These are phyloP conservation scores for Periophthalmus magnuspinnatus DNA, from an alignment of 2,797 vertebrate genomes.

Conservation along the genomic window DNA sequence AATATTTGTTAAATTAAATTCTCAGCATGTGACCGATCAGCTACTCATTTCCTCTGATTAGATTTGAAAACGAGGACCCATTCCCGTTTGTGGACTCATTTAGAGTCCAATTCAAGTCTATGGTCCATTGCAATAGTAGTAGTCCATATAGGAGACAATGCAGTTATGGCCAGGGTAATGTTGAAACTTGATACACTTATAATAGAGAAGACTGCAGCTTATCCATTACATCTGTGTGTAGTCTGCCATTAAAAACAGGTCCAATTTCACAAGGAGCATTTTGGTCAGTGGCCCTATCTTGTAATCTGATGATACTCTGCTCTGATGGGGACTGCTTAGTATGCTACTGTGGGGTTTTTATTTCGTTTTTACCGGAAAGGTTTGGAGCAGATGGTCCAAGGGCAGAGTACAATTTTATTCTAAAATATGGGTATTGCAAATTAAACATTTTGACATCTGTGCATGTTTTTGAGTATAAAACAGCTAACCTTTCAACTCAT, in stretches of 20 bases:
- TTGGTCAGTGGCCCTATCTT: slow-evolving; percentile 2
- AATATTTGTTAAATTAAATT: slow-evolving; percentile 55
- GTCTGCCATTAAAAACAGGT: slow-evolving; percentile 21
- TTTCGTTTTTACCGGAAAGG: neutral
- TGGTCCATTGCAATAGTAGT: slow-evolving; percentile 39
- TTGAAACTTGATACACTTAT: slow-evolving; percentile 52
- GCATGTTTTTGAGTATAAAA: no score
- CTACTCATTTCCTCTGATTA: slow-evolving; percentile 55
- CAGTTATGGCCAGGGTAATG: slow-evolving; percentile 54
- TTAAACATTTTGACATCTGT: no score
- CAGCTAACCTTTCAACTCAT: no score
- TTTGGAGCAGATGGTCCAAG: neutral
- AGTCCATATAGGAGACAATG: slow-evolving; percentile 20
- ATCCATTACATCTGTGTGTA: slow-evolving; percentile 48
- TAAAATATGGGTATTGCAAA: no score
- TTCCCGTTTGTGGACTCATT: slow-evolving; percentile 48
- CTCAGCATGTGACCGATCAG: slow-evolving; percentile 43
- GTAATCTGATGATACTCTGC: neutral
- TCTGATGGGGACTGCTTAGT: neutral
- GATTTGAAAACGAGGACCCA: slow-evolving; percentile 44
- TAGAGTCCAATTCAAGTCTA: slow-evolving; percentile 51
- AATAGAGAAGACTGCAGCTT: slow-evolving; percentile 39
- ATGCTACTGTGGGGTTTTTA: neutral
- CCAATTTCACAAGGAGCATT: slow-evolving; percentile 3
- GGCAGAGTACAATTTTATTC: no score